Evolutionary conservation across 1,140 invertebrate genomes (phyloP).

Genomic region (Solenopsis fugax): DNA sequence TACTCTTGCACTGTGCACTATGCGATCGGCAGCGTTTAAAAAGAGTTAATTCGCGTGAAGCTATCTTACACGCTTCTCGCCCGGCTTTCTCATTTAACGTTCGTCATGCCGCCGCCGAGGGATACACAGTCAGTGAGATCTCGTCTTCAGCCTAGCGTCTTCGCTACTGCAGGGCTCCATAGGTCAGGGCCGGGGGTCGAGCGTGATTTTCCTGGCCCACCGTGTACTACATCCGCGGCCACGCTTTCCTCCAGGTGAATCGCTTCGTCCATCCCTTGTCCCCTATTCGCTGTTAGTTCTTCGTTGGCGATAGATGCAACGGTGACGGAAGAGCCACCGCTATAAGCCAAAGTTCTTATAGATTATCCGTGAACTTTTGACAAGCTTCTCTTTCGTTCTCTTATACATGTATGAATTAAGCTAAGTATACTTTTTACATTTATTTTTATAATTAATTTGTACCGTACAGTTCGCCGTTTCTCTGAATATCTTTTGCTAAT

Average conservation of each 20-base stretch:
- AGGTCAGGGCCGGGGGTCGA: conserved; percentile 71
- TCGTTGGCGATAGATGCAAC: conserved; percentile 32
- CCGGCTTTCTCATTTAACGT: neutral
- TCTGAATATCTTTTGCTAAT: neutral
- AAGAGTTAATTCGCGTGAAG: conserved; percentile 24
- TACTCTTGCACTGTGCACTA: neutral
- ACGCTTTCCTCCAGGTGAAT: conserved; percentile 59
- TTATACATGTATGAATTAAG: neutral
- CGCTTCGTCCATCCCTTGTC: neutral
- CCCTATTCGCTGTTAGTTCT: neutral
- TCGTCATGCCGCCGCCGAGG: conserved; percentile 21
- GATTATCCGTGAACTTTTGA: neutral
- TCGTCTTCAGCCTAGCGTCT: conserved; percentile 45
- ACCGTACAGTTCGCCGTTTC: neutral
- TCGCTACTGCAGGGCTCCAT: conserved; percentile 46
- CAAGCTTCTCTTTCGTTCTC: neutral
- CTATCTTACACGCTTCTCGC: conserved; percentile 1
- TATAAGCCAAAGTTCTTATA: neutral
- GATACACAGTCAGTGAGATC: conserved; percentile 46
- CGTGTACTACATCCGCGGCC: conserved; percentile 59
- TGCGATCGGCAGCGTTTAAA: conserved; percentile 4
- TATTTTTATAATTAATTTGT: neutral
- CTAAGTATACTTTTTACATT: neutral
- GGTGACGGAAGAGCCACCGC: neutral
- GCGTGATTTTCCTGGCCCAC: conserved; percentile 75